Evolutionary conservation across 2,797 vertebrate genomes (phyloP).

Genomic region (Pseudopleuronectes americanus): DNA sequence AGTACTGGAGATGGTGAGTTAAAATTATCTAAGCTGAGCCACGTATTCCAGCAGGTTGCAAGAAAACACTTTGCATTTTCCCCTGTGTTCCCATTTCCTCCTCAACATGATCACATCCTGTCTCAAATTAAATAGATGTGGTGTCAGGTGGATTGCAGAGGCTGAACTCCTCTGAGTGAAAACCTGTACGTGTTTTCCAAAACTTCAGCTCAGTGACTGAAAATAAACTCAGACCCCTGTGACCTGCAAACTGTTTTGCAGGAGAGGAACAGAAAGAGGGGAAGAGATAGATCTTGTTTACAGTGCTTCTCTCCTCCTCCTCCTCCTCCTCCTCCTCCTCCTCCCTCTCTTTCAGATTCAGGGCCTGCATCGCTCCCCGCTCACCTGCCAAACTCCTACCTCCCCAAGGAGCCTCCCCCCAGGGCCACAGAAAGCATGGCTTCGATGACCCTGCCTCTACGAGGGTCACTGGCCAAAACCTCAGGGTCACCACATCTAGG

Average conservation of each 20-base stretch:
- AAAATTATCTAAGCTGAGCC: too few relatives aligned
- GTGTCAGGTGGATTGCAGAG: too few relatives aligned
- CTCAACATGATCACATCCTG: too few relatives aligned
- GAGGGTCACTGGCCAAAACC: conserved; percentile 88
- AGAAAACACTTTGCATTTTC: too few relatives aligned
- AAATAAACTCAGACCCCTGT: neutral
- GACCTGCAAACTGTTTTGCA: neutral
- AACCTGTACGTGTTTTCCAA: neutral
- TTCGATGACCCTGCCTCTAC: conserved; percentile 74
- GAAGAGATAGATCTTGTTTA: neutral
- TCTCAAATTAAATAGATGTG: too few relatives aligned
- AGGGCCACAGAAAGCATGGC: conserved; percentile 76
- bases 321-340: neutral
- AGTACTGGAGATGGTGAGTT: conserved; percentile 78
- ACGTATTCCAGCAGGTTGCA: too few relatives aligned
- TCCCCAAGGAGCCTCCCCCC: conserved; percentile 80
- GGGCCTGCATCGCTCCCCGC: conserved; percentile 73
- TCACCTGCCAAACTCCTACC: conserved; percentile 84
- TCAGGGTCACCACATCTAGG: conserved; percentile 91
- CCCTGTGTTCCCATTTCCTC: too few relatives aligned
- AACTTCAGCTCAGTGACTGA: neutral
- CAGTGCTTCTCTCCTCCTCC: neutral
- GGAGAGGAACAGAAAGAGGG: neutral
- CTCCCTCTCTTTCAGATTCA: conserved; percentile 66
- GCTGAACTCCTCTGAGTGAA: too few relatives aligned